Evolutionary conservation across 2,888 invertebrate species (phyloP).

Genomic region (Rhorus exstirpatorius): DNA sequence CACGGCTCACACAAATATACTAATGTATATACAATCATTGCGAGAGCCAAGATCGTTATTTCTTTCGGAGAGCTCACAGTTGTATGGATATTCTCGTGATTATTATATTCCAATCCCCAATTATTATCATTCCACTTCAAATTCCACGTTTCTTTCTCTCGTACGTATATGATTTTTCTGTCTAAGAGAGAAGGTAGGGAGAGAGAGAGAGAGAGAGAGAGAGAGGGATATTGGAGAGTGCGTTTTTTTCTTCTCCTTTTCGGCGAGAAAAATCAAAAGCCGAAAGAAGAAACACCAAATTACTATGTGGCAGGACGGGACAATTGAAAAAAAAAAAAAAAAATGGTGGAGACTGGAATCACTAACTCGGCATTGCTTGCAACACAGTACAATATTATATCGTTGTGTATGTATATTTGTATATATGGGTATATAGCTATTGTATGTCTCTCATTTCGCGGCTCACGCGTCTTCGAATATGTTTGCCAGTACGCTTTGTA

Average conservation of each 20-base stretch:
- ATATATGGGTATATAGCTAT: constrained; percentile 65
- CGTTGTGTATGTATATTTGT: constrained; percentile 1
- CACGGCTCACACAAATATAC: constrained; percentile 12
- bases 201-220: not conserved
- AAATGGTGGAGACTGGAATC: constrained; percentile 43
- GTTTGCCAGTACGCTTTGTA: constrained; percentile 82
- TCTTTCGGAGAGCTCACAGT: constrained; percentile 58
- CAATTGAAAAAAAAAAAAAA: constrained; percentile 15
- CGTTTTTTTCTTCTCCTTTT: constrained; percentile 35
- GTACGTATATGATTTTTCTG: constrained; percentile 58
- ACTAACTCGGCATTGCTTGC: constrained; percentile 51
- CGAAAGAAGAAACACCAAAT: constrained; percentile 54
- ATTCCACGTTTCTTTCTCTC: constrained; percentile 60
- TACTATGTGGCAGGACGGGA: constrained; percentile 21
- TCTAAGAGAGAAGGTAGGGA: constrained; percentile 21
- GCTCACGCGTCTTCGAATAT: constrained; percentile 78
- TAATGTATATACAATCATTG: constrained; percentile 17
- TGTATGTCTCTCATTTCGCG: constrained; percentile 36
- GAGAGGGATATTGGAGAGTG: constrained; percentile 48
- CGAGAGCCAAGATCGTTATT: constrained; percentile 56
- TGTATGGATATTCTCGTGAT: constrained; percentile 61
- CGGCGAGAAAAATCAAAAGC: constrained; percentile 37
- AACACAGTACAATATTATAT: constrained; percentile 63
- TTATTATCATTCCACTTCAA: constrained; percentile 68
- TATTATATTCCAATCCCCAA: constrained; percentile 69